Base-by-base conservation (phyloP, 2,888 invertebrate genomes). In the Galeruca laticollis region DNA sequence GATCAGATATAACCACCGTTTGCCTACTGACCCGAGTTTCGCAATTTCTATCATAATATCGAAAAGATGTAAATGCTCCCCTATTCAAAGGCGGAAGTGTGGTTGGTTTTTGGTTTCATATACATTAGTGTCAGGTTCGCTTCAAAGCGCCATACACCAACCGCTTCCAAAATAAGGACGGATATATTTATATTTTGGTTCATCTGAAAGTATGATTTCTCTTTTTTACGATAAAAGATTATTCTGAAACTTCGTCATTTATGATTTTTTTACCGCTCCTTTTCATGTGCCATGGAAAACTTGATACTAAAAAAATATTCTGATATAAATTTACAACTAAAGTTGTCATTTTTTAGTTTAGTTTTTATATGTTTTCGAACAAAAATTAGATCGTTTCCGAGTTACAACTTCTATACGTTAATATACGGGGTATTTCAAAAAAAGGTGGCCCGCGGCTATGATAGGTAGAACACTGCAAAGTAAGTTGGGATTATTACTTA, bases 1-100 rank as follows among this genome's bases (percentile, higher is more conserved):
- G 15, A 47, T 47, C 15, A 47, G 15, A 47, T 47, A 60, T 40
- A 65, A 70, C 68, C 73, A 68, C 61, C 37, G 63, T 59, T 70
- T 43, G 66, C 60, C 69, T 69, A 65, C 37, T 68, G 70, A 69
- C 57, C 70, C 70, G 70, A 68, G 33, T 70, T 66, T 68, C 52
- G 68, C 66, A 68, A 63, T 66, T 64, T 60, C 37, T 60, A 35
- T 57, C 71, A 68, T 73, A 69, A 73, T 73, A 71, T 59, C 61
- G 69, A 73, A 73, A 73, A 69, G 69, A 73, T 73, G 73, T 73
- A 73, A 73, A 73, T 73, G 69, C 69, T 59, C 62, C 69, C 67
- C 69, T 69, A 71, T 73, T 66, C 62, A 40, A 33, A 37, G 51
- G 60, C 60, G 61, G 52, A 59, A 60, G 57, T 51, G 60, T 64